Evolutionary conservation across 2,113 vertebrate species (phyloP), one percentile per base, ranked within the genome.

Genomic region (Gopherus evgoodei): DNA sequence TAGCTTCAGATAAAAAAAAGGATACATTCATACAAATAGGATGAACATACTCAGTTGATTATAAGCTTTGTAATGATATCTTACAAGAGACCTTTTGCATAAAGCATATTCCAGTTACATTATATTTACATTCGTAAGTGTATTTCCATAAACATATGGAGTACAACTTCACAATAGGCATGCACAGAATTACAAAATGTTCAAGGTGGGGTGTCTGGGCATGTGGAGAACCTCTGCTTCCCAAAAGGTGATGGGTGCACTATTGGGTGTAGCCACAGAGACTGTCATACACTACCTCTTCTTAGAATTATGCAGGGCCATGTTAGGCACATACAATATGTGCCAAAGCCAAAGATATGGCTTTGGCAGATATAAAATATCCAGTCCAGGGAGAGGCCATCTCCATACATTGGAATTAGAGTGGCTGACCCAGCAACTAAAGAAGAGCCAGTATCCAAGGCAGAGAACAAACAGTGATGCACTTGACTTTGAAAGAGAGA

Each of bases 291-390:
- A 53, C 47, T 6, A 24, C n/a, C 65, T 47, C 27, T 87, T 75
- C 81, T 87, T 88, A 94, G 90, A 84, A 16, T n/a, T 65, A 19
- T 5, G 0, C 47, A 1, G 5, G 69, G 52, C 86, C 89, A 62
- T 83, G 89, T 59, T 50, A 50, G 72, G 21, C 27, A 47, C n/a
- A 86, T n/a, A 57, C 24, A n/a, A n/a, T n/a, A n/a, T n/a, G n/a
- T n/a, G n/a, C n/a, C n/a, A n/a, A n/a, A n/a, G n/a, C n/a, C n/a
- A n/a, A n/a, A 84, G 72, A 53, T 87, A 4, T 7, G 49, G 72
- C 83, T 91, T 94, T 91, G 81, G n/a, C 86, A 65, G 83, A 88
- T 94, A 57, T 78, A 81, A 86, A 78, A 17, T 88, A 29, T 25
- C 56, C 0, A 0, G 85, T 76, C 85, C 86, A 1, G 62, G 29